Conservation (phyloP, 2,113 vertebrate genomes). For the Blennius ocellaris region DNA sequence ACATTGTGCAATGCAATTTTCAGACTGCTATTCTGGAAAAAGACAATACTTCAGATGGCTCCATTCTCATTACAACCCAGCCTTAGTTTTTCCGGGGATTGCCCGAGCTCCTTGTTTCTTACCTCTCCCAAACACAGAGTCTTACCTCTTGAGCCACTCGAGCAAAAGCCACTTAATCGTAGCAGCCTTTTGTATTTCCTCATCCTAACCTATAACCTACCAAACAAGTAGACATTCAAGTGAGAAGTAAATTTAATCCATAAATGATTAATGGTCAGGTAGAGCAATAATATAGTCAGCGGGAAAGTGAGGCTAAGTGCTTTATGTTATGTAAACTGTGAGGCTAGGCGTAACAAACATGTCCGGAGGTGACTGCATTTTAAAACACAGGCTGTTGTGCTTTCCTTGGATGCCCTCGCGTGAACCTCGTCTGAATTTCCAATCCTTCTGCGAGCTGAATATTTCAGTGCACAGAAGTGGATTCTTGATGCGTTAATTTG, state of each 20-base stretch:
- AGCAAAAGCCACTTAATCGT: constrained; percentile 32
- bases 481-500: constrained; percentile 60
- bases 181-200: constrained; percentile 18
- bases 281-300: constrained; percentile 26
- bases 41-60: constrained; percentile 70
- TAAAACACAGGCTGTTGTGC: constrained; percentile 29
- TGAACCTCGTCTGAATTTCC: constrained; percentile 40
- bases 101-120: constrained; percentile 24
- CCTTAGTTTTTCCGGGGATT: constrained; percentile 34
- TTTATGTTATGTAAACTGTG: constrained; percentile 48
- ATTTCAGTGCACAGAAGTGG: constrained; percentile 59
- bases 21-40: constrained; percentile 56
- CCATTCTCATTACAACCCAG: constrained; percentile 66
- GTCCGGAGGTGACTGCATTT: constrained; percentile 11
- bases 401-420: constrained; percentile 32
- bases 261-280: constrained; percentile 53
- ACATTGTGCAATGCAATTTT: constrained; percentile 68
- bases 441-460: constrained; percentile 57
- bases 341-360: constrained; percentile 33
- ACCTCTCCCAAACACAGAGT: constrained; percentile 18
- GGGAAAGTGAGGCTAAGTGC: constrained; percentile 51
- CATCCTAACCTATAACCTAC: constrained; percentile 31
- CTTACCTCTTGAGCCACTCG: constrained; percentile 11
- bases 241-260: constrained; percentile 57
- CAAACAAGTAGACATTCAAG: constrained; percentile 49